phyloP scores from a whole-genome alignment of 1,140 invertebrate species.

The Leptopilina boulardi region DNA sequence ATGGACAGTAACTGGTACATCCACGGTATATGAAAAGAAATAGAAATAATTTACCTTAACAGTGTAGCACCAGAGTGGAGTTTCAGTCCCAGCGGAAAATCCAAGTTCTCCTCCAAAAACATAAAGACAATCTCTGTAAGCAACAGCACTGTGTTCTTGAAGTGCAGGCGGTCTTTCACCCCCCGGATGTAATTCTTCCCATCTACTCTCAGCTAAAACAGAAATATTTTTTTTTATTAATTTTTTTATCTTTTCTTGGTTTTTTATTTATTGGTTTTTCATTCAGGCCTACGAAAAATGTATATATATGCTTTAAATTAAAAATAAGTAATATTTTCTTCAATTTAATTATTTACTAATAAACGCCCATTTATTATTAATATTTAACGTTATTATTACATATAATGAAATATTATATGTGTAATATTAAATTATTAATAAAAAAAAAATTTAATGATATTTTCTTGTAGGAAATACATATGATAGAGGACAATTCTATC shows the following conservation, averaged over 20 bases:
- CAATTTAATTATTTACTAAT: too few species aligned
- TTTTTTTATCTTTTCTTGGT: background rate
- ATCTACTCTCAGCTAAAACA: slow-evolving; percentile 80
- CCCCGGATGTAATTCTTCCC: slow-evolving; percentile 82
- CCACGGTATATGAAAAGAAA: too few species aligned
- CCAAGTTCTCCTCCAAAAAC: slow-evolving; percentile 93
- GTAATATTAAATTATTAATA: background rate
- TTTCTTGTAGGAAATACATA: background rate
- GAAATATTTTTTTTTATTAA: slow-evolving; percentile 37
- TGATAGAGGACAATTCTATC: slow-evolving; percentile 13
- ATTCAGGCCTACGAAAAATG: too few species aligned
- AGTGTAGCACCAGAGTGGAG: slow-evolving; percentile 92
- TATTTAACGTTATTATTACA: too few species aligned
- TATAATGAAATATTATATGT: background rate
- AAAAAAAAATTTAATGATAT: background rate
- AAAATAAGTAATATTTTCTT: too few species aligned
- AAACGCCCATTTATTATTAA: too few species aligned
- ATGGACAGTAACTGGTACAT: too few species aligned
- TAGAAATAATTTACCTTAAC: slow-evolving; percentile 79
- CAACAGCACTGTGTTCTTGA: slow-evolving; percentile 90
- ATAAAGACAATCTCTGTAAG: slow-evolving; percentile 85
- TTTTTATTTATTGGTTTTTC: background rate
- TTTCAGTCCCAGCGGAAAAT: slow-evolving; percentile 86
- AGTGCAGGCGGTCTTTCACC: slow-evolving; percentile 86
- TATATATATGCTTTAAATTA: too few species aligned